Evolutionary conservation across 2,113 vertebrate genomes (phyloP).

Genomic region (Plectropomus leopardus): DNA sequence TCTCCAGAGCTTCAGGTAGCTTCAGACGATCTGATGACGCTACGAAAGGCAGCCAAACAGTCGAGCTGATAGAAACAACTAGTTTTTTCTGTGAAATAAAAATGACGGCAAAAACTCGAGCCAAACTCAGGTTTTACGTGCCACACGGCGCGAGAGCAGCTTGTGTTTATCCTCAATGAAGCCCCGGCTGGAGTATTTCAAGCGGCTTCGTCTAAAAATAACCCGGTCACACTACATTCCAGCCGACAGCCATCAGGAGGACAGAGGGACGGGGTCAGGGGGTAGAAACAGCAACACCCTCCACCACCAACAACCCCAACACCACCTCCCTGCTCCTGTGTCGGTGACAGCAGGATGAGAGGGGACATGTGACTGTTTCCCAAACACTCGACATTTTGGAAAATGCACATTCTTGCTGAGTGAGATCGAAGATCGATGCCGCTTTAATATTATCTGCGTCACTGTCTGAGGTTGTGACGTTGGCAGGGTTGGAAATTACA

Average conservation of each 20-base stretch:
- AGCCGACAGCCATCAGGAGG: conserved; percentile 72
- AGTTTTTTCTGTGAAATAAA: conserved; percentile 6
- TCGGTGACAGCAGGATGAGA: conserved; percentile 17
- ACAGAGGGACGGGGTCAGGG: conserved; percentile 33
- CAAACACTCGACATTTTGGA: not conserved
- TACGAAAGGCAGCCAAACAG: conserved; percentile 9
- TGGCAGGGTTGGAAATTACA: too few species aligned
- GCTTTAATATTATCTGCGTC: not conserved
- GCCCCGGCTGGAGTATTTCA: conserved; percentile 84
- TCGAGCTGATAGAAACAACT: not conserved
- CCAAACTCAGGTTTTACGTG: conserved; percentile 64
- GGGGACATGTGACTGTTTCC: conserved; percentile 9
- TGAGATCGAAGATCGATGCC: not conserved
- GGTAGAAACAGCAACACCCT: conserved; percentile 2
- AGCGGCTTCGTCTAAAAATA: conserved; percentile 92
- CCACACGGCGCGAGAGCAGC: conserved; percentile 80
- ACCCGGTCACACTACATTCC: conserved; percentile 89
- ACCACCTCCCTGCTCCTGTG: not conserved
- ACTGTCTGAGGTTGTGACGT: too few species aligned
- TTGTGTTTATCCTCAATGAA: conserved; percentile 90
- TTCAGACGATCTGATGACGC: conserved; percentile 19
- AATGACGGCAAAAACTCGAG: not conserved
- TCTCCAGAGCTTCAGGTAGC: conserved; percentile 60
- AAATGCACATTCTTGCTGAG: not conserved
- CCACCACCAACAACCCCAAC: not conserved